These are phyloP conservation scores for Lysandra bellargus DNA, from an alignment of 2,888 invertebrate genomes.

Conservation along the genomic window DNA sequence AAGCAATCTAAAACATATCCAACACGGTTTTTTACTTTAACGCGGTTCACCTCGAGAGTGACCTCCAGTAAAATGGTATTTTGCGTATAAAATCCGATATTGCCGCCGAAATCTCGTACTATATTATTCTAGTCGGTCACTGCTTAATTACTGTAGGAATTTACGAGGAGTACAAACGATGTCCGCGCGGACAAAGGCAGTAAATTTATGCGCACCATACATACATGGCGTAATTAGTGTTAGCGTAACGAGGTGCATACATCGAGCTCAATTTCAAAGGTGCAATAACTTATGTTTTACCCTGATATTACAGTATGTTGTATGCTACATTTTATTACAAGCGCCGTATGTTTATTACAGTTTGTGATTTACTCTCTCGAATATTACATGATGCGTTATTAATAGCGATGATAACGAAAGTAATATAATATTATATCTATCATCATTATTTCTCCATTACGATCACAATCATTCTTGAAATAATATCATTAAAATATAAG, in stretches of 20 bases:
- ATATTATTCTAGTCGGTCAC: constrained; percentile 30
- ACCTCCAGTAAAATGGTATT: neutral
- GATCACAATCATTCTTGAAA: no score
- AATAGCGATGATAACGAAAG: neutral
- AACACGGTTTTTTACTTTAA: no score
- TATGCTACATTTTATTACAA: constrained; percentile 25
- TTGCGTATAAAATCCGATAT: neutral
- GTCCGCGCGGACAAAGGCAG: constrained; percentile 40
- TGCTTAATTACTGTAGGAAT: constrained; percentile 46
- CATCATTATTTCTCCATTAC: no score
- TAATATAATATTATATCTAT: neutral
- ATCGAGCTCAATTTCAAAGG: constrained; percentile 29
- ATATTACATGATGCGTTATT: neutral
- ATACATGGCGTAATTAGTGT: constrained; percentile 41
- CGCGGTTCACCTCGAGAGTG: no score
- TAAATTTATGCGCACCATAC: constrained; percentile 39
- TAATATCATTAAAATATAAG: no score
- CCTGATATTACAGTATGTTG: constrained; percentile 2
- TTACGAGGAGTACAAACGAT: constrained; percentile 42
- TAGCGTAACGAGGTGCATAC: constrained; percentile 37
- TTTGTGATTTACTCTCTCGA: neutral
- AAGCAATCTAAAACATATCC: no score
- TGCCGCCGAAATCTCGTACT: constrained; percentile 17
- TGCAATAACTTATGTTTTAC: constrained; percentile 29
- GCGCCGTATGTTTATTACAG: constrained; percentile 14